Percentiles rank a stretch among this genome's conserved stretches.
phyloP scores from a whole-genome alignment of 2,888 invertebrate genomes.

The Hoplodrina blanda region DNA sequence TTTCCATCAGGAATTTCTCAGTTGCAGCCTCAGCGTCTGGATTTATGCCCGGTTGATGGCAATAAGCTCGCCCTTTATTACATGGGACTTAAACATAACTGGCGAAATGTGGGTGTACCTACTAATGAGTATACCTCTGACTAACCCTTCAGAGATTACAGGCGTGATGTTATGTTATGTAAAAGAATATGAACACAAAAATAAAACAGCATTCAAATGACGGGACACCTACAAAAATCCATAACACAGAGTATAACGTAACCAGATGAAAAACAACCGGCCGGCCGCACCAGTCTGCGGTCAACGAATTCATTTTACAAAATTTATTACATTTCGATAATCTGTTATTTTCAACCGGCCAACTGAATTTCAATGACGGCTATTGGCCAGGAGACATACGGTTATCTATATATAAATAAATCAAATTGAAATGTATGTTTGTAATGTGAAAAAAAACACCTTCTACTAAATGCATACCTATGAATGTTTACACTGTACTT shows the following conservation, averaged over 20 bases:
- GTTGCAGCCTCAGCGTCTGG: too few relatives aligned
- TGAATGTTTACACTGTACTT: too few relatives aligned
- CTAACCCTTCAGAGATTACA: too few relatives aligned
- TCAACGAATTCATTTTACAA: slow-evolving; percentile 79
- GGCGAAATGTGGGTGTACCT: too few relatives aligned
- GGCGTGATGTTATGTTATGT: too few relatives aligned
- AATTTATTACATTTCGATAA: slow-evolving; percentile 82
- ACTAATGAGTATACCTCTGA: too few relatives aligned
- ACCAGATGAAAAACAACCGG: slow-evolving; percentile 76
- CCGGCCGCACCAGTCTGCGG: slow-evolving; percentile 80
- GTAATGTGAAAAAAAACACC: too few relatives aligned
- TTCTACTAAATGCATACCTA: too few relatives aligned
- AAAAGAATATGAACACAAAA: slow-evolving; percentile 5
- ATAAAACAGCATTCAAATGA: slow-evolving; percentile 15
- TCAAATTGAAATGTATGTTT: too few relatives aligned
- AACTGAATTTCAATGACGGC: slow-evolving; percentile 69
- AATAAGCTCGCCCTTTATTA: too few relatives aligned
- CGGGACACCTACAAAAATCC: slow-evolving; percentile 14
- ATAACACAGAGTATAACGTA: slow-evolving; percentile 59
- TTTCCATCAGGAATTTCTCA: neutral
- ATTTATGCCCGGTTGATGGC: too few relatives aligned
- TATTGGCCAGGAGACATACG: slow-evolving; percentile 52
- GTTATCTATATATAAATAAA: slow-evolving; percentile 20
- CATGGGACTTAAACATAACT: too few relatives aligned
- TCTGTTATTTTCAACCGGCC: slow-evolving; percentile 73